Conservation (phyloP, 1,140 invertebrate species). For the Penaeus indicus region DNA sequence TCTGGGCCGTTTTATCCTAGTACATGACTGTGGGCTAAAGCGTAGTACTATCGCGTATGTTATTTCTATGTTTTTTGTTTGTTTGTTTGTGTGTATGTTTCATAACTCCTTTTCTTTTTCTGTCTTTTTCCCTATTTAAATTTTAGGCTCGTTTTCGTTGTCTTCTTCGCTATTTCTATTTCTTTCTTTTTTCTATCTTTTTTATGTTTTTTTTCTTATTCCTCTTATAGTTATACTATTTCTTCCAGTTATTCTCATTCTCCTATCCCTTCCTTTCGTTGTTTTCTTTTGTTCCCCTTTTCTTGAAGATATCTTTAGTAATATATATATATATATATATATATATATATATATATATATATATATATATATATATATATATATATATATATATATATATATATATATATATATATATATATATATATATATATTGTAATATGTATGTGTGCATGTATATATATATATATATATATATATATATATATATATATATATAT, state of each 20-base stretch:
- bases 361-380: constrained; percentile 26
- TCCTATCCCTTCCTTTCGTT: background rate
- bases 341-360: background rate
- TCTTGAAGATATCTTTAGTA: background rate
- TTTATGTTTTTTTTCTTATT: background rate
- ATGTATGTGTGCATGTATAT: background rate
- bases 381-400: constrained; percentile 19
- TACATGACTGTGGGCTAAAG: too few relatives aligned
- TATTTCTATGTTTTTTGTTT: too few relatives aligned
- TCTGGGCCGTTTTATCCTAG: too few relatives aligned
- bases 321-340: background rate
- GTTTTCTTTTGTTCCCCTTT: background rate
- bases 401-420: constrained; percentile 26
- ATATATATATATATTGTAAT: background rate
- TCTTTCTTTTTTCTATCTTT: background rate
- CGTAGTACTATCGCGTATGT: too few relatives aligned
- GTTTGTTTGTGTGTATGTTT: too few relatives aligned
- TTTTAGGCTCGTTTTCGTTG: background rate
- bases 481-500: constrained; percentile 22
- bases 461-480: constrained; percentile 26
- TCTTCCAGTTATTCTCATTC: background rate
- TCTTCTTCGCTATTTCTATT: background rate
- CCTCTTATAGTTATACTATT: background rate
- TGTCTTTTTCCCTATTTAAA: too few relatives aligned
- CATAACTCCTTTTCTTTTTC: too few relatives aligned